Conservation (phyloP, 2,888 invertebrate species). For the Ormyrus thymus region DNA sequence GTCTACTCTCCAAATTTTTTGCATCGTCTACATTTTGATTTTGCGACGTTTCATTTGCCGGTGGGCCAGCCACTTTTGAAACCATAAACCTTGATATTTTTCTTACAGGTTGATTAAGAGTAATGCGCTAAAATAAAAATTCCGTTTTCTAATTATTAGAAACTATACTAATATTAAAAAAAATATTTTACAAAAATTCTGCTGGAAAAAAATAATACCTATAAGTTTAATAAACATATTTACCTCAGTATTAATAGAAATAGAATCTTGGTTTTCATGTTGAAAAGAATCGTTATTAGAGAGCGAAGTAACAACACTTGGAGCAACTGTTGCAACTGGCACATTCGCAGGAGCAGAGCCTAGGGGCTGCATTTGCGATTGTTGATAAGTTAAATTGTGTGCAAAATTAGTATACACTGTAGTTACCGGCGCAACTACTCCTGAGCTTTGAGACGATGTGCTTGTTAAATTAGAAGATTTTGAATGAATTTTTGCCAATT, state of each 20-base stretch:
- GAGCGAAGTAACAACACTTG: slow-evolving; percentile 62
- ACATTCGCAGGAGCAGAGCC: slow-evolving; percentile 57
- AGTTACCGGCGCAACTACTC: slow-evolving; percentile 67
- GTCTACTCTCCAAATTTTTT: slow-evolving; percentile 42
- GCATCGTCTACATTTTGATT: slow-evolving; percentile 58
- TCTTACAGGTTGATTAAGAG: slow-evolving; percentile 76
- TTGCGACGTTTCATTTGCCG: slow-evolving; percentile 60
- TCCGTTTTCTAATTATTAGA: background rate
- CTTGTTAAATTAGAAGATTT: slow-evolving; percentile 64
- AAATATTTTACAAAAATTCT: too few species aligned
- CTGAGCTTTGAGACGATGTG: slow-evolving; percentile 64
- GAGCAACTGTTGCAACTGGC: slow-evolving; percentile 65
- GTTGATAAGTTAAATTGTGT: slow-evolving; percentile 53
- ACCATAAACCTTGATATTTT: slow-evolving; percentile 90
- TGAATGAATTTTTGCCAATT: slow-evolving; percentile 75
- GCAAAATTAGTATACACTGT: slow-evolving; percentile 57
- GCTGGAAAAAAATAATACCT: too few species aligned
- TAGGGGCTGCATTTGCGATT: slow-evolving; percentile 55
- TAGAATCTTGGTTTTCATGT: slow-evolving; percentile 65
- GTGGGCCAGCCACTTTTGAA: slow-evolving; percentile 73
- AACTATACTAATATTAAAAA: background rate
- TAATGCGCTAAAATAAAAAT: slow-evolving; percentile 53
- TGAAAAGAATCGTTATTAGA: slow-evolving; percentile 65
- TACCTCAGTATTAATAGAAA: slow-evolving; percentile 46
- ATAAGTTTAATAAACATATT: background rate